These are phyloP conservation scores for Delphinapterus leucas DNA, from an alignment of 2,113 vertebrate genomes.

Conservation along the genomic window DNA sequence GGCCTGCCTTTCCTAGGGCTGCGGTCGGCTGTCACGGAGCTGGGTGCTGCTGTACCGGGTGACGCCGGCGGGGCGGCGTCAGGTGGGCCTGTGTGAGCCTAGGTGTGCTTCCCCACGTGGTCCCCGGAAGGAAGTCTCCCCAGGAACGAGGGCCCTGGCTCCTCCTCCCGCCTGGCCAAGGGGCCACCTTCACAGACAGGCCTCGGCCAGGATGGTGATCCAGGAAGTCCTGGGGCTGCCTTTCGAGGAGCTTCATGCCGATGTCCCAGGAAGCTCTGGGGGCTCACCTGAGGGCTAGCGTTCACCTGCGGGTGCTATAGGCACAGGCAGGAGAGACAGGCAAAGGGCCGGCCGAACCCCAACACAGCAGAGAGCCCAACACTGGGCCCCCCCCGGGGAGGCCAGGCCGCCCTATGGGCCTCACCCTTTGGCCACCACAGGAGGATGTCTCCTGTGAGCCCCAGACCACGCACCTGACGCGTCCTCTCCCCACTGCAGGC, in stretches of 20 bases:
- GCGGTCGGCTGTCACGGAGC: conserved; percentile 59
- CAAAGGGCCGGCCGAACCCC: conserved; percentile 42
- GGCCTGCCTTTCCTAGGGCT: conserved; percentile 67
- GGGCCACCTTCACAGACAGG: not conserved
- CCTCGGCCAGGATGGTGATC: not conserved
- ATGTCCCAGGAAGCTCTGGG: not conserved
- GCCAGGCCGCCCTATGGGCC: conserved; percentile 51
- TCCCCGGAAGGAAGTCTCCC: not conserved
- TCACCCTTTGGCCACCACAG: conserved; percentile 60
- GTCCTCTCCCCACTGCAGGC: conserved; percentile 64
- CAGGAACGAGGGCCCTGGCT: not conserved
- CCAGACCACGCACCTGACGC: conserved; percentile 60
- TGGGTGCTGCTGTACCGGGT: conserved; percentile 42
- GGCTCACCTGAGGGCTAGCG: not conserved
- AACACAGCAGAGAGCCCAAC: conserved; percentile 51
- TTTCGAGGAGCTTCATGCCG: conserved; percentile 14
- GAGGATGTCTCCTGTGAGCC: conserved; percentile 68
- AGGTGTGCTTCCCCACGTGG: not conserved
- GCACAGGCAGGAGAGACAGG: conserved; percentile 68
- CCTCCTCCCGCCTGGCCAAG: not conserved
- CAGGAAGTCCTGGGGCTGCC: not conserved
- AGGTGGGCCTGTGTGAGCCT: not conserved
- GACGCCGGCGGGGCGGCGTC: not conserved
- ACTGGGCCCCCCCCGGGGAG: conserved; percentile 74
- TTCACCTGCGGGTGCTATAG: conserved; percentile 72